Evolutionary conservation across 2,888 invertebrate species (phyloP), one percentile per base, ranked within the genome.

Genomic region (Chorisops tibialis): DNA sequence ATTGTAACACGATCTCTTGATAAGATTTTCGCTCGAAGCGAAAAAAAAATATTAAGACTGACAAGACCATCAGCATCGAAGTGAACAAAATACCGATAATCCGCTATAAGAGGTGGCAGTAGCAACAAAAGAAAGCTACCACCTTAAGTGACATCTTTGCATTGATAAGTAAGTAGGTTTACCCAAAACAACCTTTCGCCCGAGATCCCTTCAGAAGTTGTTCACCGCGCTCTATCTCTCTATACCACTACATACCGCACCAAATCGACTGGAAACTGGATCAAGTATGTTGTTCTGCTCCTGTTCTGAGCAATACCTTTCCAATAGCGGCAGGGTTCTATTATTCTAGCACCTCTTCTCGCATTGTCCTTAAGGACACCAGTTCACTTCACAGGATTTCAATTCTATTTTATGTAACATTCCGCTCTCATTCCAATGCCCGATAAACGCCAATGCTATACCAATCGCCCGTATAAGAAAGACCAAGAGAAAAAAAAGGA

Each of bases 261-360:
- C n/a, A 52, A 52, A 52, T 52, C 51, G 51, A 52, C 38, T 52
- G 51, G 51, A 52, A 52, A 52, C 51, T 52, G 19, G 51, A 52
- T 52, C 51, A 52, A 52, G 51, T 52, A 52, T 38, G 51, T 52
- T 52, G 51, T 52, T 52, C 50, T 18, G 35, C 37, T 35, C 14
- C 16, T 12, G 14, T 14, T 7, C 7, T 16, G 18, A 1, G 2
- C 30, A n/a, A n/a, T 30, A 30, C 30, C 30, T 30, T 30, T 30
- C 30, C 38, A 52, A 52, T 52, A 52, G 7, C 30, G 30, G 30
- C 30, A 38, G 38, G 38, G 38, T 38, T 4, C 18, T 24, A 49
- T 19, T 50, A 50, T 37, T 37, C 30, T 37, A 7, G 51, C 38
- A 52, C 38, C 51, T 38, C 39, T n/a, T 12, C 6, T 52, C 38